These are phyloP conservation scores for Oophaga pumilio DNA, from an alignment of 2,113 vertebrate species.

Conservation along the genomic window DNA sequence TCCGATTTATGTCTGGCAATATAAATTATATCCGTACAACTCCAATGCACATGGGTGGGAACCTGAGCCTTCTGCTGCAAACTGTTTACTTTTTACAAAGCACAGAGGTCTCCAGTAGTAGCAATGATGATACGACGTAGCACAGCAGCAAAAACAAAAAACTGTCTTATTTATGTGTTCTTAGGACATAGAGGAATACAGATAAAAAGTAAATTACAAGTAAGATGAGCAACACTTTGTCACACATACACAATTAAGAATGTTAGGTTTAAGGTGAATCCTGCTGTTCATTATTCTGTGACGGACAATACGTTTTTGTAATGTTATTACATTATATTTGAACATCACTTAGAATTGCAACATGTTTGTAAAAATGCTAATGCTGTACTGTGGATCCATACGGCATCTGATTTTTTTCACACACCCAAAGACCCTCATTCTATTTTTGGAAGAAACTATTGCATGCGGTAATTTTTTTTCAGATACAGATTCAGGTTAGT, in stretches of 20 bases:
- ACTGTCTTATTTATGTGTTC: not conserved
- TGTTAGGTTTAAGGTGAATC: too few relatives aligned
- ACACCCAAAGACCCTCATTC: too few relatives aligned
- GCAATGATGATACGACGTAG: constrained; percentile 12
- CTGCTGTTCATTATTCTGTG: too few relatives aligned
- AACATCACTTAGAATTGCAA: too few relatives aligned
- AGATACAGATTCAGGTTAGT: too few relatives aligned
- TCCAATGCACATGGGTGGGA: constrained; percentile 38
- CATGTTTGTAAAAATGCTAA: too few relatives aligned
- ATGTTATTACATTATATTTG: too few relatives aligned
- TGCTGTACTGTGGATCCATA: too few relatives aligned
- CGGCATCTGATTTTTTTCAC: too few relatives aligned
- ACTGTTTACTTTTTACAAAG: constrained; percentile 39
- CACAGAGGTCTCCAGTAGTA: constrained; percentile 34
- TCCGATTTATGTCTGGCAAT: constrained; percentile 48
- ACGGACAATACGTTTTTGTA: too few relatives aligned
- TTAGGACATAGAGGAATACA: not conserved
- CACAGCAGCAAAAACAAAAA: constrained; percentile 28
- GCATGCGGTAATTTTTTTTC: too few relatives aligned
- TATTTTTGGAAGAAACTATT: too few relatives aligned
- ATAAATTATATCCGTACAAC: constrained; percentile 46
- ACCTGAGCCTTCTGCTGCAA: constrained; percentile 35
- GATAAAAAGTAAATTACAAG: not conserved
- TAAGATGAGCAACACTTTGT: not conserved
- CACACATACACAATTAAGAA: not conserved